These are phyloP conservation scores for Biston betularia DNA, from an alignment of 2,888 invertebrate species.

Conservation along the genomic window DNA sequence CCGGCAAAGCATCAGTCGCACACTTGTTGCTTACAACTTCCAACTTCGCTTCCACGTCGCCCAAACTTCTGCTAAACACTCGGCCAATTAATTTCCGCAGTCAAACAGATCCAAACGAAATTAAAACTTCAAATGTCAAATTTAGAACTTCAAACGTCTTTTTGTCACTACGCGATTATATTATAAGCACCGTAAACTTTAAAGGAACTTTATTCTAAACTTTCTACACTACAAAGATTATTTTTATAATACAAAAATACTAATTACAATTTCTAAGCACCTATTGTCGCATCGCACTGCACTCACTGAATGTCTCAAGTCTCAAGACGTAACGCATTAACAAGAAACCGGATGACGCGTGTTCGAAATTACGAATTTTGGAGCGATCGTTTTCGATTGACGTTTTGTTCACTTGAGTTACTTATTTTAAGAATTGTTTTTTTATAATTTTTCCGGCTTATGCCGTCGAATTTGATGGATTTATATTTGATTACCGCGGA, in stretches of 20 bases:
- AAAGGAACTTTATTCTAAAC: slow-evolving; percentile 57
- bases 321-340: slow-evolving; percentile 67
- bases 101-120: slow-evolving; percentile 46
- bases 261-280: slow-evolving; percentile 62
- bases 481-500: slow-evolving; percentile 66
- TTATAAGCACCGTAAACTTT: slow-evolving; percentile 46
- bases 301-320: slow-evolving; percentile 60
- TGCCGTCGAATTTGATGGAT: slow-evolving; percentile 55
- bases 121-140: slow-evolving; percentile 54
- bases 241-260: slow-evolving; percentile 47
- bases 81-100: slow-evolving; percentile 58
- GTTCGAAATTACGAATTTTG: slow-evolving; percentile 47
- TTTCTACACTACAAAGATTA: slow-evolving; percentile 26
- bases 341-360: slow-evolving; percentile 56
- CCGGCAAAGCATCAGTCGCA: slow-evolving; percentile 79
- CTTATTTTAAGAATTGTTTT: slow-evolving; percentile 41
- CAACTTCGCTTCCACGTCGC: slow-evolving; percentile 70
- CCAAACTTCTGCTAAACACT: slow-evolving; percentile 54
- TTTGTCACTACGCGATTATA: slow-evolving; percentile 21
- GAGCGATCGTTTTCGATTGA: slow-evolving; percentile 38
- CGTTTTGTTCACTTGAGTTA: slow-evolving; percentile 42
- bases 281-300: slow-evolving; percentile 68
- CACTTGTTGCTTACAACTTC: slow-evolving; percentile 79
- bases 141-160: slow-evolving; percentile 44
- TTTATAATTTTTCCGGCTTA: slow-evolving; percentile 35